phyloP scores from a whole-genome alignment of 23 tunicate genomes.

The Phallusia fumigata region DNA sequence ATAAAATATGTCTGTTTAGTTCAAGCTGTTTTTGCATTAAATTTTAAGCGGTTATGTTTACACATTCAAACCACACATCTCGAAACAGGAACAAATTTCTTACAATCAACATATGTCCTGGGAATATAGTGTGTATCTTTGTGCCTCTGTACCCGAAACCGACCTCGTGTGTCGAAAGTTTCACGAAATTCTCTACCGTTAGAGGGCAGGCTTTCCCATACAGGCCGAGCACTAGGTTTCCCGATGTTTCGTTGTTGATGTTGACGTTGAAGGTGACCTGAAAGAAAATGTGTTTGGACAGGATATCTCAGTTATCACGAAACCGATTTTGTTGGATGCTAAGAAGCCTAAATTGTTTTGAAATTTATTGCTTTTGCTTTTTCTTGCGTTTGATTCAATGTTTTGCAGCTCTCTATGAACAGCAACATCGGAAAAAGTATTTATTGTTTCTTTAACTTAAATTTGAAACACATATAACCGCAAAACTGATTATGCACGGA shows the following conservation, averaged over 20 bases:
- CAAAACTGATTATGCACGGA: no score
- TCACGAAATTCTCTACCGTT: slow-evolving; percentile 66
- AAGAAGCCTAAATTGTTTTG: no score
- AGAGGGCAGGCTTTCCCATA: slow-evolving; percentile 71
- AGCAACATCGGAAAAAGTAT: no score
- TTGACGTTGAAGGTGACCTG: slow-evolving; percentile 56
- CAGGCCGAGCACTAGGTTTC: slow-evolving; percentile 57
- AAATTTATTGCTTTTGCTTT: not conserved
- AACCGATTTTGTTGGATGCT: no score
- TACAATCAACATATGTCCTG: slow-evolving; percentile 50
- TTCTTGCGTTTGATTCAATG: not conserved
- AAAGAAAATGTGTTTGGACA: no score
- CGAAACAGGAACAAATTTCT: not conserved
- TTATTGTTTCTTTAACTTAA: no score
- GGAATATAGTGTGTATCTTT: slow-evolving; percentile 41
- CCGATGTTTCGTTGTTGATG: slow-evolving; percentile 42
- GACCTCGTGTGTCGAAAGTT: slow-evolving; percentile 57
- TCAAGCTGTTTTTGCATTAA: no score
- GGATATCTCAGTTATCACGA: no score
- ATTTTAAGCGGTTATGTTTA: no score
- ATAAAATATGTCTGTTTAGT: not conserved
- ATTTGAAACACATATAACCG: no score
- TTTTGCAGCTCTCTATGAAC: no score
- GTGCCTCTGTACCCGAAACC: slow-evolving; percentile 83
- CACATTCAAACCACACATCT: not conserved